Evolutionary conservation across 2,888 invertebrate species (phyloP), one percentile per base, ranked within the genome.

Genomic region (Cylindroiulus punctatus): DNA sequence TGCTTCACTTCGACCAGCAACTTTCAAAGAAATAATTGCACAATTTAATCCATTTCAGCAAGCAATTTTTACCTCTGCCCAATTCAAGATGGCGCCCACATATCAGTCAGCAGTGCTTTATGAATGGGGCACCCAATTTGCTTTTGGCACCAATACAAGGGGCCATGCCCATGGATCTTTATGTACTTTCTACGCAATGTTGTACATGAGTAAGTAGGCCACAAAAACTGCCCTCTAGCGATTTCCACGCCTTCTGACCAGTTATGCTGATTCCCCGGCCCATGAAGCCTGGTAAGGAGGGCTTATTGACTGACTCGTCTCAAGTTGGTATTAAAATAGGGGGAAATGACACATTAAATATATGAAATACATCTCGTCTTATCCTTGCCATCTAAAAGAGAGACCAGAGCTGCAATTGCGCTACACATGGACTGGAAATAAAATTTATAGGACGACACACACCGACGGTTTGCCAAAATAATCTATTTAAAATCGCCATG

Each of bases 151-250:
- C 40, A 40, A 40, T 40, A 40, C 5, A 40, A 40, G 8, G 40
- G 40, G 40, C 40, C 40, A 40, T 40, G 4, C 40, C 40, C 4
- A 4, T 40, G 12, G 26, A 65, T 26, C 12, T 26, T 8, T 22
- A 57, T 22, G 3, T 7, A 22, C 22, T 5, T 22, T 65, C n/a
- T 65, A 26, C 26, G 10, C 8, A 26, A 65, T 65, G 65, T 8
- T 12, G 26, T 65, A 65, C 65, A 65, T 26, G 65, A 65, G 26
- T 65, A 65, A 26, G 26, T 65, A 65, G 8, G 65, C 65, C 65
- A 65, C 65, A 8, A 65, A 65, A 65, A 65, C 65, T 65, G 65
- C 65, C 65, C 65, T 65, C 65, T 65, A n/a, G 65, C n/a, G 65
- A 65, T 65, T 65, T 26, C 65, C 26, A 65, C 26, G 8, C 22